Base-by-base conservation (phyloP, 2,113 vertebrate species). In the Pardalotus punctatus region DNA sequence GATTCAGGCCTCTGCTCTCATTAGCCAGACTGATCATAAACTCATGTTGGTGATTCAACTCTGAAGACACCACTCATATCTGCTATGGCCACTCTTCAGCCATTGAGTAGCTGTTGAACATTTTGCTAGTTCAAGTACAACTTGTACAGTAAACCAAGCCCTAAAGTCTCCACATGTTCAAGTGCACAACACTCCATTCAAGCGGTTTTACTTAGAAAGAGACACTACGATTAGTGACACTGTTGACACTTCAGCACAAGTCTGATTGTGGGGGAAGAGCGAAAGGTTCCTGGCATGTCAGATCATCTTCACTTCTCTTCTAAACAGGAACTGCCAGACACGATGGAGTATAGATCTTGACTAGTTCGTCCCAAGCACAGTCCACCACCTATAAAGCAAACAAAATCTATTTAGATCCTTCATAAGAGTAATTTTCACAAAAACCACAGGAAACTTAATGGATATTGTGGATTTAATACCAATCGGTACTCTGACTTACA, bases 321-420 rank as follows among this genome's bases (percentile, higher is more conserved):
- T 97, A 98, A 65, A 94, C 82, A 93, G 97, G 93, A 95, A 96
- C 21, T 45, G 96, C 50, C 78, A 99, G 97, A 94, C 98, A 99
- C 1, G 97, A 94, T 7, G 99, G 99, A 18, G 98, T 98, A 96
- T 99, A 99, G 95, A 99, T 98, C 97, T 99, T 99, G 97, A 99
- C 98, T 4, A 98, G 99, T 97, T 99, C 99, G 1, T 99, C 99
- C 99, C 99, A 99, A 81, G 99, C 98, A 88, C 99, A 99, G 97
- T 99, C 99, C 88, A 98, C 98, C 93, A 99, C 98, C 99, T 99
- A 97, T 35, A 97, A 98, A 97, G 89, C 87, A 97, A 96, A 97
- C 48, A 96, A 72, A 72, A 83, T 45, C 11, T 38, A 9, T 57
- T 96, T 90, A 96, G 73, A 94, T 40, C 18, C 36, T 90, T 77